A percentile compares a stretch with the other conserved stretches of the same genome.
Evolutionary conservation across 2,888 invertebrate genomes (phyloP).

Genomic region (Pammene aurita): DNA sequence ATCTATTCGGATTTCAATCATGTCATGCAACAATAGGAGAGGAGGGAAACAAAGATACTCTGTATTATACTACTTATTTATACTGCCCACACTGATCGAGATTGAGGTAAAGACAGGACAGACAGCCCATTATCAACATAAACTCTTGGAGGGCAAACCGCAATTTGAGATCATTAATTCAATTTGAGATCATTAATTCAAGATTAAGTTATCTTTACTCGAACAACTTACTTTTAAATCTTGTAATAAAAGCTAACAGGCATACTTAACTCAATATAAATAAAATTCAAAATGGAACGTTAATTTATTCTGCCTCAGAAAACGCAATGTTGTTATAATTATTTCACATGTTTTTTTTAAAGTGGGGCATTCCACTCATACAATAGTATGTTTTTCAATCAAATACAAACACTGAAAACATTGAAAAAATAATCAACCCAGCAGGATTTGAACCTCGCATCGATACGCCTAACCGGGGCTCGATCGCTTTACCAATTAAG

Average conservation of each 20-base stretch:
- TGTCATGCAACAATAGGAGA: no score
- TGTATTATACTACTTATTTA: no score
- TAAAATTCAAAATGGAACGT: constrained; percentile 11
- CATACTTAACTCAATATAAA: not conserved
- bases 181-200: constrained; percentile 18
- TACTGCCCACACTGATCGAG: not conserved
- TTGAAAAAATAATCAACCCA: no score
- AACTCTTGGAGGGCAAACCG: not conserved
- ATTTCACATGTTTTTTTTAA: no score
- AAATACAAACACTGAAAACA: no score
- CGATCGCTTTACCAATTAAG: no score
- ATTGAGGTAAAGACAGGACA: not conserved
- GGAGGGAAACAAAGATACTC: no score
- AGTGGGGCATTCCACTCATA: no score
- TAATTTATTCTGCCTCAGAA: constrained; percentile 3
- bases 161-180: constrained; percentile 11
- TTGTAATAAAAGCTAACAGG: not conserved
- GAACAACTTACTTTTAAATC: not conserved
- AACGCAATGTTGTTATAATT: constrained; percentile 13
- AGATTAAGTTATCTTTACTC: constrained; percentile 2
- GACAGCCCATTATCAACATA: constrained; percentile 2
- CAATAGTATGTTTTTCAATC: no score
- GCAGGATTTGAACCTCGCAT: no score
- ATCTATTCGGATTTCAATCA: no score
- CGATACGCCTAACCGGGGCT: no score